A percentile compares a stretch with the other conserved stretches of the same genome.
These are phyloP conservation scores for Scleropages formosus DNA, from an alignment of 2,797 vertebrate species.

Conservation along the genomic window DNA sequence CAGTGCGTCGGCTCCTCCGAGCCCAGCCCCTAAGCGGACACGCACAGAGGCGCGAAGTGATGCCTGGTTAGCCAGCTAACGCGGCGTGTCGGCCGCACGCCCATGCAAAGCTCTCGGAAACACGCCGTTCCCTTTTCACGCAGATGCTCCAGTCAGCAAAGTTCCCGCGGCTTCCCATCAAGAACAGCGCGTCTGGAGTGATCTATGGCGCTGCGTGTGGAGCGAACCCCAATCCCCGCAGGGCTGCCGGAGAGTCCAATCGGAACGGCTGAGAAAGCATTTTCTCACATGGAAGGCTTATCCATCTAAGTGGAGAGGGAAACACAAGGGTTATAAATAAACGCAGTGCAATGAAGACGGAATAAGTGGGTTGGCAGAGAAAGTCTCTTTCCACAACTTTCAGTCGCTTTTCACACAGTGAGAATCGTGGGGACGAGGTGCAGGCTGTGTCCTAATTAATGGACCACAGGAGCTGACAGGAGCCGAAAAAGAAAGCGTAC, in stretches of 20 bases:
- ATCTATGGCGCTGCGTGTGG: not conserved
- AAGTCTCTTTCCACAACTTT: not conserved
- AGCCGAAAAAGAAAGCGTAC: too few species aligned
- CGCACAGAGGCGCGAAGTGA: not conserved
- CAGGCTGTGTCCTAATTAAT: too few species aligned
- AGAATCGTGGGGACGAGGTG: too few species aligned
- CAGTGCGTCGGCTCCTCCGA: not conserved
- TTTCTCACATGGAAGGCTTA: not conserved
- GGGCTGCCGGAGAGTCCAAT: not conserved
- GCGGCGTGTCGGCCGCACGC: not conserved
- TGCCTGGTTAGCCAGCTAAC: conserved; percentile 2
- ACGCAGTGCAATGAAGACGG: not conserved
- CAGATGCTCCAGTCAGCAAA: not conserved
- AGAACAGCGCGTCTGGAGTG: not conserved
- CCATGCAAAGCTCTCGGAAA: not conserved
- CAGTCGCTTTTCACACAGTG: too few species aligned
- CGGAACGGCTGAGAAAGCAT: not conserved
- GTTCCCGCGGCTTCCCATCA: not conserved
- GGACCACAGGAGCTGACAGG: too few species aligned
- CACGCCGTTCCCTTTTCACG: not conserved
- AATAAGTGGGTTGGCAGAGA: not conserved
- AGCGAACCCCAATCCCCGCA: not conserved
- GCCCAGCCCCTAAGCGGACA: too few species aligned
- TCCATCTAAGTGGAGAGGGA: conserved; percentile 8
- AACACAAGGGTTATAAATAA: conserved; percentile 8